These are phyloP conservation scores for Plodia interpunctella DNA, from an alignment of 1,140 invertebrate species.

Conservation along the genomic window DNA sequence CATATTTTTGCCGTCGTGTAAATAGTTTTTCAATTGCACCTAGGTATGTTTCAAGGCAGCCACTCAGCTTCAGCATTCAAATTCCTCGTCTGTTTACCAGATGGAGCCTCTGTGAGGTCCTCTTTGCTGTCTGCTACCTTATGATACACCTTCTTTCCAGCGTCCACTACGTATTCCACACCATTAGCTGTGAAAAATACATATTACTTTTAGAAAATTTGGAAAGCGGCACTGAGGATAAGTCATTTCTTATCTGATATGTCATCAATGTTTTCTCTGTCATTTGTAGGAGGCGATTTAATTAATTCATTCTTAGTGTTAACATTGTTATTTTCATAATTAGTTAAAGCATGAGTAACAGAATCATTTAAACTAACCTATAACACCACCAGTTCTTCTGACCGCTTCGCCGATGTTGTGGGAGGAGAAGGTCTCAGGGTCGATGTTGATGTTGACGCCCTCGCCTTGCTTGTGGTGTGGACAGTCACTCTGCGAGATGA, in stretches of 20 bases:
- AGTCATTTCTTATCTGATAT: too few species aligned
- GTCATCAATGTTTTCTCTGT: too few species aligned
- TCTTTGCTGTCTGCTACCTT: conserved; percentile 67
- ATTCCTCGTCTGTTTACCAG: conserved; percentile 22
- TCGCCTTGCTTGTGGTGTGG: conserved; percentile 69
- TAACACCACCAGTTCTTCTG: conserved; percentile 83
- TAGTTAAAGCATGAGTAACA: too few species aligned
- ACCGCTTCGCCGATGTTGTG: conserved; percentile 83
- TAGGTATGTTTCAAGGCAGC: conserved; percentile 47
- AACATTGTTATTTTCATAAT: too few species aligned
- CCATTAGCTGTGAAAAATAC: conserved; percentile 61
- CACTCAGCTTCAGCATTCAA: conserved; percentile 65
- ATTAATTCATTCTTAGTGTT: too few species aligned
- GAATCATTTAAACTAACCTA: conserved; percentile 70
- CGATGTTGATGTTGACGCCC: conserved; percentile 84
- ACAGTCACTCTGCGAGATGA: conserved; percentile 84
- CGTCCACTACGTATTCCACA: conserved; percentile 70
- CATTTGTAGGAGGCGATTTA: too few species aligned
- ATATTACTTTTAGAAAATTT: not conserved
- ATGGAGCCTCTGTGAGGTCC: conserved; percentile 59
- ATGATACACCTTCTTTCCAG: conserved; percentile 74
- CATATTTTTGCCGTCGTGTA: not conserved
- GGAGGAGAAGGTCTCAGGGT: conserved; percentile 85
- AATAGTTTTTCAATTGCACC: too few species aligned
- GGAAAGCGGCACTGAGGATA: too few species aligned